Evolutionary conservation across 2,113 vertebrate species (phyloP), one percentile per base, ranked within the genome.

Genomic region (Mesocricetus auratus): DNA sequence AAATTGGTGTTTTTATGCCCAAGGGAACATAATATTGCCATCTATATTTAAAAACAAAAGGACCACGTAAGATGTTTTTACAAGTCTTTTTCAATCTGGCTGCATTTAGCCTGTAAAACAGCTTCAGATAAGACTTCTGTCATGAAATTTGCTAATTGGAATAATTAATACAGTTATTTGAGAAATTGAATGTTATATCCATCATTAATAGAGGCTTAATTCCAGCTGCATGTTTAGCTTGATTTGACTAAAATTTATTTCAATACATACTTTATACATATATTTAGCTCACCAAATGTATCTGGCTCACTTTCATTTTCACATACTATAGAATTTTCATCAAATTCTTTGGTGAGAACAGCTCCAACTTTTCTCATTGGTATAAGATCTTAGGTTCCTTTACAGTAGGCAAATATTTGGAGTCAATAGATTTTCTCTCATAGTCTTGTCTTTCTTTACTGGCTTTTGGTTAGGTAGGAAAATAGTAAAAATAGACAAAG

Each of bases 151-250:
- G 60, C 68, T 85, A 33, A 33, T 87, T 87, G 64, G 24, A 89
- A 85, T 19, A 91, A 29, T 64, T 81, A 89, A 87, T 78, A 95
- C 4, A 92, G 58, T n/a, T 3, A 60, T 58, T 81, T 90, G 85
- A 95, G 39, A 96, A 95, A 86, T 64, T 86, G 93, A 85, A 90
- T 86, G 68, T n/a, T 75, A 42, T 19, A 42, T 83, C 86, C 93
- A n/a, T 91, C 68, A 81, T 78, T n/a, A 86, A 90, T 10, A 88
- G n/a, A 93, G 86, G 74, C 47, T 82, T 91, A 96, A 82, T 85
- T 19, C 12, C 39, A 85, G 22, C 9, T 90, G 3, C 68, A 47
- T 56, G 24, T 82, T 64, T 93, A 78, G 5, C 66, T 89, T 96
- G 22, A 68, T 3, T 89, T 83, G 11, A 90, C 71, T 68, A 64